Percentiles rank a stretch among this genome's conserved stretches.
These are phyloP conservation scores for Scyliorhinus canicula DNA, from an alignment of 2,797 vertebrate genomes.

Conservation along the genomic window DNA sequence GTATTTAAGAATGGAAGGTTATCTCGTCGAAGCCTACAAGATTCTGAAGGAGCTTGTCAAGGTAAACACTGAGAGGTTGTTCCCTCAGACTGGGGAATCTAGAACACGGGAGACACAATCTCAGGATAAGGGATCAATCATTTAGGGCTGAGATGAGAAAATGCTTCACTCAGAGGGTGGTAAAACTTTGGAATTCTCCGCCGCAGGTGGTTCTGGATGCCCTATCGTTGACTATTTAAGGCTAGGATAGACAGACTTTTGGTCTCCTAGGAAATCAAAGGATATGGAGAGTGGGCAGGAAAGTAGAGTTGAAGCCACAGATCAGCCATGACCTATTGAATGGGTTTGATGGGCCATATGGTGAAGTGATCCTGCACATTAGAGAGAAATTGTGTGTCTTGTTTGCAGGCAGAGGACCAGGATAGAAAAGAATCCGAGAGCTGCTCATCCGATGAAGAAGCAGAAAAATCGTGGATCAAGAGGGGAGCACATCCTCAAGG, in stretches of 20 bases:
- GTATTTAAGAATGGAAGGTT: not conserved
- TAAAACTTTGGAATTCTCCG: not conserved
- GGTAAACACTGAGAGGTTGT: not conserved
- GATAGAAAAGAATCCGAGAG: constrained; percentile 52
- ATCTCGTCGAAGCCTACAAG: too few species aligned
- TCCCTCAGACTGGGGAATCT: not conserved
- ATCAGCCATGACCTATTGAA: not conserved
- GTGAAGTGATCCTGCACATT: not conserved
- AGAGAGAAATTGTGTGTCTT: not conserved
- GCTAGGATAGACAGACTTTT: not conserved
- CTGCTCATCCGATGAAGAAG: constrained; percentile 58
- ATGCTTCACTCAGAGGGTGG: not conserved
- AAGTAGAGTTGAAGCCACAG: not conserved
- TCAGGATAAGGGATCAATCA: not conserved
- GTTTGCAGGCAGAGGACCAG: constrained; percentile 52
- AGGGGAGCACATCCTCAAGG: not conserved
- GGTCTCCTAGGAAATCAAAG: not conserved
- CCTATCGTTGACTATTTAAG: not conserved
- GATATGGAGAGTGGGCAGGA: too few species aligned
- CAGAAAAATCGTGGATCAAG: constrained; percentile 28
- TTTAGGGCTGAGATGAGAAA: not conserved
- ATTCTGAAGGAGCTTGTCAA: not conserved
- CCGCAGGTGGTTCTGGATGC: too few species aligned
- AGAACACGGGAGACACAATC: not conserved
- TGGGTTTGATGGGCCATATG: not conserved